Conservation (phyloP, 1,140 invertebrate genomes). For the Araneus ventricosus region DNA sequence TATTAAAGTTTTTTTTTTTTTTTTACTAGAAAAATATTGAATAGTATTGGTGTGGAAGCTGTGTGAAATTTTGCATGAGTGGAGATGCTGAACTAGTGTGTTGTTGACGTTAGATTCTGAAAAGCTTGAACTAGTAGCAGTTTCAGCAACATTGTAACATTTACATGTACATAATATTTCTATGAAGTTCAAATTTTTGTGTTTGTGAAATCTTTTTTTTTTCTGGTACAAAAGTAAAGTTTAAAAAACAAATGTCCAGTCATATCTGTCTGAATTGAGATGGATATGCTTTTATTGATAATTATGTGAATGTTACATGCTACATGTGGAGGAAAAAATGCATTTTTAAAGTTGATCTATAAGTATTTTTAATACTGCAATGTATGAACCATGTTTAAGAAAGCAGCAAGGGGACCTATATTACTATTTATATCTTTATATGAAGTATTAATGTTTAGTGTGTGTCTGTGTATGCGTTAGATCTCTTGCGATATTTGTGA, state of each 20-base stretch:
- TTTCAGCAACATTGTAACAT: slow-evolving; percentile 2
- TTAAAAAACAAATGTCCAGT: slow-evolving; percentile 50
- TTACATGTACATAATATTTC: slow-evolving; percentile 64
- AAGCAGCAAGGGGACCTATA: slow-evolving; percentile 75
- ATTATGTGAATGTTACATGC: slow-evolving; percentile 46
- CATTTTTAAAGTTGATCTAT: slow-evolving; percentile 60
- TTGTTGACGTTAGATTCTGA: slow-evolving; percentile 15
- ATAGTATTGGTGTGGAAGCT: slow-evolving; percentile 68
- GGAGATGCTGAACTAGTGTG: slow-evolving; percentile 53
- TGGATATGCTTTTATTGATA: slow-evolving; percentile 46
- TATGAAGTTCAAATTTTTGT: slow-evolving; percentile 48
- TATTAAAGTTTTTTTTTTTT: slow-evolving; percentile 22
- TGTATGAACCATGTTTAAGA: slow-evolving; percentile 49
- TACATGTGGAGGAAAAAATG: background rate
- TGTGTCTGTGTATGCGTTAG: slow-evolving; percentile 70
- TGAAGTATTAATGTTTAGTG: slow-evolving; percentile 73
- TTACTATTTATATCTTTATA: slow-evolving; percentile 75
- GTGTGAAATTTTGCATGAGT: background rate
- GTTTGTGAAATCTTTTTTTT: background rate
- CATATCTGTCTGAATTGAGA: slow-evolving; percentile 56
- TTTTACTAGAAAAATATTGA: slow-evolving; percentile 37
- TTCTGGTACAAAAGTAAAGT: background rate
- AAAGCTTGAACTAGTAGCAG: slow-evolving; percentile 55
- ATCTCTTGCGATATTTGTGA: slow-evolving; percentile 71
- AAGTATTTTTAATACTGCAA: slow-evolving; percentile 65